Evolutionary conservation across 2,113 vertebrate genomes (phyloP), one percentile per base, ranked within the genome.

Genomic region (Cebidichthys violaceus): DNA sequence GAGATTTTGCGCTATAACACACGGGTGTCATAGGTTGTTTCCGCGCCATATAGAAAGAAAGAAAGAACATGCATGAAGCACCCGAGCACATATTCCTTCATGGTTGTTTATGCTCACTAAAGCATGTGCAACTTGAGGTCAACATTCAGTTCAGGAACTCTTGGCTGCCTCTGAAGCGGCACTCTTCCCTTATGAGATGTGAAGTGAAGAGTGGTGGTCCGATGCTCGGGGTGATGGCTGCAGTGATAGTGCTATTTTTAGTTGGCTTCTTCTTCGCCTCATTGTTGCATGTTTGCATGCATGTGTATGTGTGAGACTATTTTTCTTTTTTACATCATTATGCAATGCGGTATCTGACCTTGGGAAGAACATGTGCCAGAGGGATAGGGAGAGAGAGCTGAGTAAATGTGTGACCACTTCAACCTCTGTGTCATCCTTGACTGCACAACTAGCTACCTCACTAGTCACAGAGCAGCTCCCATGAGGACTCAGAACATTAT

Each of bases 351-450:
- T 79, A 75, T 83, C 79, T 94, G 94, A 94, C 94, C 94, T 94
- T 94, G 93, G 80, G 77, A 89, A 77, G 86, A 92, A 82, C 88
- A 86, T 88, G 88, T 81, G 86, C 92, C 89, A 86, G 87, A 89
- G 88, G 92, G 92, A 89, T 83, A 54, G 31, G n/a, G 60, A 6
- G 84, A 60, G 84, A 74, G 88, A 85, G 82, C 77, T 71, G 86
- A 89, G 92, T 91, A 90, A 93, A 92, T 88, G 83, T 93, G 92
- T 89, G 93, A 92, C 92, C 89, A 86, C 81, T 92, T 91, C 90
- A 92, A 90, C 92, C 93, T 90, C 88, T 86, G 88, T 93, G 91
- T 93, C 93, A 93, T 93, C 89, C 93, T 92, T 88, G 89, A 86
- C 89, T 92, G 90, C 93, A 90, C 92, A 88, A 78, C 86, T 75